Evolutionary conservation across 2,888 invertebrate genomes (phyloP).

Genomic region (Brenthis hecate): DNA sequence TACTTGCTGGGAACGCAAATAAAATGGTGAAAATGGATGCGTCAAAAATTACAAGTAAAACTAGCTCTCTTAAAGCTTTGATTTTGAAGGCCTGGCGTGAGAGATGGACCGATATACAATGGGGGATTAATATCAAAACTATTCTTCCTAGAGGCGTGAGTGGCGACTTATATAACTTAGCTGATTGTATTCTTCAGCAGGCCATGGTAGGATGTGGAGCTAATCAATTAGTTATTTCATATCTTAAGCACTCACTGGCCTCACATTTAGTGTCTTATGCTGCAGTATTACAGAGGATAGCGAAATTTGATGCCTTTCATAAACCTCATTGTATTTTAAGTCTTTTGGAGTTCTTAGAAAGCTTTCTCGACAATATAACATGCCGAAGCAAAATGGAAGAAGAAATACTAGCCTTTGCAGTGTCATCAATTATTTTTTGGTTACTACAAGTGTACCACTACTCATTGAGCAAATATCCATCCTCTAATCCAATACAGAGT

Average conservation of each 20-base stretch:
- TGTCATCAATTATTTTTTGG: slow-evolving; percentile 92
- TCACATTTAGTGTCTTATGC: slow-evolving; percentile 95
- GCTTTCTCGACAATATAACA: slow-evolving; percentile 83
- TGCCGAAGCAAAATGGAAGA: slow-evolving; percentile 94
- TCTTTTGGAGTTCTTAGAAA: slow-evolving; percentile 92
- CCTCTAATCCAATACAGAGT: slow-evolving; percentile 75
- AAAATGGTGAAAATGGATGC: slow-evolving; percentile 83
- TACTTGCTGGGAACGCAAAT: not conserved
- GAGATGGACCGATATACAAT: slow-evolving; percentile 96
- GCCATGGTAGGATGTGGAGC: slow-evolving; percentile 96
- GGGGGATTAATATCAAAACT: slow-evolving; percentile 98
- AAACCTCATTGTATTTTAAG: slow-evolving; percentile 94
- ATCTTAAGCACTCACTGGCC: slow-evolving; percentile 94
- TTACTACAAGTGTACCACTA: slow-evolving; percentile 87
- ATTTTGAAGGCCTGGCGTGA: slow-evolving; percentile 96
- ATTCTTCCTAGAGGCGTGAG: slow-evolving; percentile 94
- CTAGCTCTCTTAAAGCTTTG: slow-evolving; percentile 89
- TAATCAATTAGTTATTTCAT: slow-evolving; percentile 94
- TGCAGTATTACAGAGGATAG: slow-evolving; percentile 92
- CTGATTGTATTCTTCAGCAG: slow-evolving; percentile 96
- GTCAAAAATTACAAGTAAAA: slow-evolving; percentile 91
- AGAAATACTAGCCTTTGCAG: slow-evolving; percentile 90
- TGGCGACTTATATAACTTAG: slow-evolving; percentile 95
- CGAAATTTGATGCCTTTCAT: slow-evolving; percentile 93
- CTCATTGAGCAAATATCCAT: slow-evolving; percentile 72